Evolutionary conservation across 2,113 vertebrate species (phyloP), one percentile per base, ranked within the genome.

Genomic region (Oriolus oriolus): DNA sequence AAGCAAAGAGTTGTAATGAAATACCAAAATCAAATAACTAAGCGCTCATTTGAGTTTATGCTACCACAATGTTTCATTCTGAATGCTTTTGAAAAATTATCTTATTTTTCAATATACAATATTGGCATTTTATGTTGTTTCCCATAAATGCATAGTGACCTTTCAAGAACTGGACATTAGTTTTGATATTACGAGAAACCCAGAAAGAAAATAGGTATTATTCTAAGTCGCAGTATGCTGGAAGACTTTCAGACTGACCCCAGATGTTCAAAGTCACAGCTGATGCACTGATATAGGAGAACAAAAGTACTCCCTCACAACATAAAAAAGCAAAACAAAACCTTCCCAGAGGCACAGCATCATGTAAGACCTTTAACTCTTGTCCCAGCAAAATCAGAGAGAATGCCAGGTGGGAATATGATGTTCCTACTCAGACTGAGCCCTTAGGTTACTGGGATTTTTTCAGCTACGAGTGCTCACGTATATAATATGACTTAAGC

Each of bases 111-210:
- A 68, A 79, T 57, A 39, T 33, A 70, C 23, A 69, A 45, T 81
- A 78, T 24, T 68, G 39, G 42, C 7, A 31, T 68, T 80, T 95
- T 59, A 41, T 84, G 94, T 90, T 87, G 26, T 73, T 90, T 88
- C 28, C 37, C 15, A 77, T 69, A 84, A 92, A 73, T 59, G 24
- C 30, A 69, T 17, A 73, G 23, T 24, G 54, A 73, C 59, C 53
- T 88, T 80, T 93, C 63, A 95, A 85, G 84, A 94, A 83, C 64
- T 75, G 80, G 77, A n/a, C 47, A 63, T 73, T 57, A 83, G 7
- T 83, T 84, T 83, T 22, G 35, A 27, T 73, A 85, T 87, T 85
- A 79, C 9, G 31, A 83, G 82, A 87, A 83, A 54, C 9, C 3
- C 28, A 76, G 57, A 71, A 61, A 79, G 65, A 93, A 73, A 91